Evolutionary conservation across 2,113 vertebrate species (phyloP).

Genomic region (Etheostoma cragini): DNA sequence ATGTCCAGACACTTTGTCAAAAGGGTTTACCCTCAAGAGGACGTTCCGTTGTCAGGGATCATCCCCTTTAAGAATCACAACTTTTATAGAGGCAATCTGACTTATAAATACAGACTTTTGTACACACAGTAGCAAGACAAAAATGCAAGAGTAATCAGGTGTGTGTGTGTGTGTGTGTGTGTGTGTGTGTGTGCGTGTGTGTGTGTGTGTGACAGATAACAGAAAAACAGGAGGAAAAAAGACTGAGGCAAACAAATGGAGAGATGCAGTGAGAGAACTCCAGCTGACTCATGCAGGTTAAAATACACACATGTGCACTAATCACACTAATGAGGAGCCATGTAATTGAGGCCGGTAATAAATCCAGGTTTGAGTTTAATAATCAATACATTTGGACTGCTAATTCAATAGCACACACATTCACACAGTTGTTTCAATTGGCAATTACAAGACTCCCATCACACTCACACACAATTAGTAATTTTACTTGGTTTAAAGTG

Average conservation of each 20-base stretch:
- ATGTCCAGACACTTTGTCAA: constrained; percentile 19
- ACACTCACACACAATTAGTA: neutral
- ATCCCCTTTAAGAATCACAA: neutral
- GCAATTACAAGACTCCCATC: constrained; percentile 10
- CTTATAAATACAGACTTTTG: neutral
- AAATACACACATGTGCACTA: constrained; percentile 8
- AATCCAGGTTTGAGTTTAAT: constrained; percentile 39
- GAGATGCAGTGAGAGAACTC: neutral
- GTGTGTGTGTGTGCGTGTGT: too few species aligned
- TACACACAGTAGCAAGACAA: neutral
- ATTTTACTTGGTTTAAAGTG: neutral
- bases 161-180: neutral
- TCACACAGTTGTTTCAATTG: neutral
- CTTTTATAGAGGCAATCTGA: neutral
- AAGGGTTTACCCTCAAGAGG: neutral
- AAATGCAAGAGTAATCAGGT: neutral
- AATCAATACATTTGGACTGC: constrained; percentile 21
- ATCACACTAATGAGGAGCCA: constrained; percentile 44
- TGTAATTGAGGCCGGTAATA: constrained; percentile 47
- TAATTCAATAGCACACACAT: constrained; percentile 21
- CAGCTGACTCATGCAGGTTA: constrained; percentile 20
- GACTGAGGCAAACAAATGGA: neutral
- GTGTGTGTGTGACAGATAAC: neutral
- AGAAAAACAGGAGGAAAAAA: neutral
- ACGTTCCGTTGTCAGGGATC: constrained; percentile 7